A percentile compares a stretch with the other conserved stretches of the same genome.
Conservation (phyloP, 2,113 vertebrate genomes). For the Thunnus maccoyii region DNA sequence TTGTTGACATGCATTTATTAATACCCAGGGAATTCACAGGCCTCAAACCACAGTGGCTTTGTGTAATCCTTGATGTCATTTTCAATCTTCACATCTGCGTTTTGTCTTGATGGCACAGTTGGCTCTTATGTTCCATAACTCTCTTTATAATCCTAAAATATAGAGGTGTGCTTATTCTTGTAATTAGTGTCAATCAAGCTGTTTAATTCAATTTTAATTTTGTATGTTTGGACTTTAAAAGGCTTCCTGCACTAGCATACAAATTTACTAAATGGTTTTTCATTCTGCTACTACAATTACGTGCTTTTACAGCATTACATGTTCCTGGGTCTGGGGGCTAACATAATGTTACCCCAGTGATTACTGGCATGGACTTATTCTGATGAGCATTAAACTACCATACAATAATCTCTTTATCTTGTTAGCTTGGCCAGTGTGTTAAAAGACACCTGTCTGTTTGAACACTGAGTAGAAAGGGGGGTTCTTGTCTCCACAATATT, state of each 20-base stretch:
- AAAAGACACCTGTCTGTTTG: constrained; percentile 42
- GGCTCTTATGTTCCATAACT: not conserved
- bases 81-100: constrained; percentile 20
- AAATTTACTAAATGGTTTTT: constrained; percentile 4
- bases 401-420: constrained; percentile 80
- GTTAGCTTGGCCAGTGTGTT: constrained; percentile 50
- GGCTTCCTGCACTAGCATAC: not conserved
- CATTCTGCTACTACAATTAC: constrained; percentile 38
- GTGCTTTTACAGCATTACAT: constrained; percentile 24
- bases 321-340: constrained; percentile 54
- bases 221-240: constrained; percentile 19
- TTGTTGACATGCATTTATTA: constrained; percentile 16
- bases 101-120: constrained; percentile 1
- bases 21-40: not conserved
- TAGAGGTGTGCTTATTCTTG: not conserved
- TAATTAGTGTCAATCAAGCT: not conserved
- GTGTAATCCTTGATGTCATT: constrained; percentile 5
- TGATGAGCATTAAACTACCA: constrained; percentile 78
- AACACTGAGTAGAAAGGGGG: constrained; percentile 11
- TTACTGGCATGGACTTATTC: constrained; percentile 66
- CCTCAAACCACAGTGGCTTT: constrained; percentile 11
- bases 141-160: not conserved
- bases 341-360: constrained; percentile 59
- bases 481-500: not conserved
- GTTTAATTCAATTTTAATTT: not conserved